Conservation (phyloP, 2,113 vertebrate species). For the Cebus imitator region DNA sequence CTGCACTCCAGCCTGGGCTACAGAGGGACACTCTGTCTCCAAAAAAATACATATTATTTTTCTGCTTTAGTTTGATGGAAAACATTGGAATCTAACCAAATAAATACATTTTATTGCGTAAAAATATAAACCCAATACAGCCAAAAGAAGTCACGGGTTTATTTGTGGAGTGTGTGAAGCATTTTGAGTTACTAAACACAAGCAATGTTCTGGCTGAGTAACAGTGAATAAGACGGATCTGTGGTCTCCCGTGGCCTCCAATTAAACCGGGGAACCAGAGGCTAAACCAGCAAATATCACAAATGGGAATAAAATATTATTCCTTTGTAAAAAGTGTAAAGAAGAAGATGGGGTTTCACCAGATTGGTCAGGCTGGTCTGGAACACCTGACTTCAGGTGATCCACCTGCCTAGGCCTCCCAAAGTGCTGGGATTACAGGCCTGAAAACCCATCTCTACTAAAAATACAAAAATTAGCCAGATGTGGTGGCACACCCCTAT, state of each 20-base stretch:
- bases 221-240: not conserved
- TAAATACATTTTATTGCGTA: not conserved
- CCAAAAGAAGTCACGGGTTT: not conserved
- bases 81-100: not conserved
- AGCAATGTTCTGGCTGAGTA: rapidly evolving
- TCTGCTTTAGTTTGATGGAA: not conserved
- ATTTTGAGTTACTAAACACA: not conserved
- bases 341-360: no score
- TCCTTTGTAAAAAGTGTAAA: no score
- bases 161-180: not conserved
- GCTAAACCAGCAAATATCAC: not conserved
- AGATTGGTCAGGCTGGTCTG: no score
- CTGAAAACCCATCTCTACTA: no score
- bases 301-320: not conserved
- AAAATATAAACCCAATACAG: not conserved
- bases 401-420: no score
- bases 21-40: no score
- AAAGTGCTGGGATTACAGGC: no score
- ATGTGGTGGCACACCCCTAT: no score
- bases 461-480: no score
- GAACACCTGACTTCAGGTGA: no score
- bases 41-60: not conserved
- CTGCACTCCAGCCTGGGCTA: no score
- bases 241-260: not conserved
- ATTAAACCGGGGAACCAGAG: not conserved